These are phyloP conservation scores for Lagopus leucura DNA, from an alignment of 2,113 vertebrate genomes.

Conservation along the genomic window DNA sequence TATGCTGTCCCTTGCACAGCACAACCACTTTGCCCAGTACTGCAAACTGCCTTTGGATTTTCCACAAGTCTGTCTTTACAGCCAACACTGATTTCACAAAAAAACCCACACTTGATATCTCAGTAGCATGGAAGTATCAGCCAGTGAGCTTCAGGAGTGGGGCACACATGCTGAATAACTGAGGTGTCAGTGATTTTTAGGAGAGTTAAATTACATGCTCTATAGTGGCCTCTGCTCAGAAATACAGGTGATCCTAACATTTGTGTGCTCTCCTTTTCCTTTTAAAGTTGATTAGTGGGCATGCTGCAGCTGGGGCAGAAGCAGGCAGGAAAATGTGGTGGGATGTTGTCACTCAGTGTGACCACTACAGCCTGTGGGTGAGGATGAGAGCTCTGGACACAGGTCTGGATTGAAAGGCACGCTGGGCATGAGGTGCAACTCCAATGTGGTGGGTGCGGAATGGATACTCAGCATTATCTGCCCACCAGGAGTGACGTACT, in stretches of 20 bases:
- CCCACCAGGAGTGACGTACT: neutral
- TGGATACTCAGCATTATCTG: neutral
- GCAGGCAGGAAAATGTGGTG: neutral
- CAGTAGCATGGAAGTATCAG: neutral
- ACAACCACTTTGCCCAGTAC: neutral
- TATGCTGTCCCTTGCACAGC: neutral
- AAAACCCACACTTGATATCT: neutral
- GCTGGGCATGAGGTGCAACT: neutral
- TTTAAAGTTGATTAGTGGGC: neutral
- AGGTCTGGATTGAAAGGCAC: neutral
- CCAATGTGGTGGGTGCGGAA: accelerated
- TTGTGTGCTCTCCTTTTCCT: neutral
- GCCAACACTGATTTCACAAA: neutral
- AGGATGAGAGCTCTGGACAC: neutral
- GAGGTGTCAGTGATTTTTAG: neutral
- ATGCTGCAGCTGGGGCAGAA: neutral
- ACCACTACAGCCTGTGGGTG: neutral
- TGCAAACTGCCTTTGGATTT: neutral
- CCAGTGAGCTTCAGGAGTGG: neutral
- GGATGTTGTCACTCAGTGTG: neutral
- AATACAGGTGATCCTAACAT: neutral
- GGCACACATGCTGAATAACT: neutral
- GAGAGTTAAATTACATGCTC: neutral
- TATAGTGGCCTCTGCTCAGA: neutral
- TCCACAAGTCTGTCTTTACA: neutral